Base-by-base conservation (phyloP, 2,797 vertebrate species). In the Spheniscus humboldti region DNA sequence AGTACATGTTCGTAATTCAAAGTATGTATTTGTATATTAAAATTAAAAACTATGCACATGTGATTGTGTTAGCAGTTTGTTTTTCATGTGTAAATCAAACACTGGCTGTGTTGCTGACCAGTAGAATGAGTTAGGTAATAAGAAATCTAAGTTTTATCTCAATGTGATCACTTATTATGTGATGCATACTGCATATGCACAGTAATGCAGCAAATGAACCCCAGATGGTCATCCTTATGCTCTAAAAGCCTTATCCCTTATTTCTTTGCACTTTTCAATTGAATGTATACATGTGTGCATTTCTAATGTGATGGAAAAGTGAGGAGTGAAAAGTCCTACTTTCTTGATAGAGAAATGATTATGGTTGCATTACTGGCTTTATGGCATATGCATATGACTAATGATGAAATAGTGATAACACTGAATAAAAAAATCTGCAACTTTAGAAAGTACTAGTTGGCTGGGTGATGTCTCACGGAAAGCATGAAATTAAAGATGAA, bases 91-190 rank as follows among this genome's bases (percentile, higher is more conserved):
- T 18, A 39, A 82, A 62, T 14, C 15, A 57, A 59, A 47, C 13
- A 2, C 28, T 53, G 41, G 5, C 55, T 55, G 7, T 80, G 52
- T 71, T 91, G 77, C 90, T 96, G 89, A 76, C 69, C 55, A 87
- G 56, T 91, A 96, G 90, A 95, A 95, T 75, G 37, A 83, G 63
- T 91, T 96, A 47, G 31, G 37, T 95, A 94, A 88, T 88, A 71
- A 69, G 86, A 80, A 90, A 77, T 74, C n/a, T 75, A 73, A 92
- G 25, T 67, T 94, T 96, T 95, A 84, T 74, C 82, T 95, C 60
- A 85, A 50, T 92, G 81, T 91, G 73, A 91, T 94, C 68, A 53
- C 4, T 15, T 35, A 24, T 22, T 86, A 39, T 39, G 39, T 39
- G 39, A 39, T 39, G 39, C 39, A 96, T 96, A 59, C 45, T 81